Base-by-base conservation (phyloP, 2,797 vertebrate genomes). In the Miichthys miiuy region DNA sequence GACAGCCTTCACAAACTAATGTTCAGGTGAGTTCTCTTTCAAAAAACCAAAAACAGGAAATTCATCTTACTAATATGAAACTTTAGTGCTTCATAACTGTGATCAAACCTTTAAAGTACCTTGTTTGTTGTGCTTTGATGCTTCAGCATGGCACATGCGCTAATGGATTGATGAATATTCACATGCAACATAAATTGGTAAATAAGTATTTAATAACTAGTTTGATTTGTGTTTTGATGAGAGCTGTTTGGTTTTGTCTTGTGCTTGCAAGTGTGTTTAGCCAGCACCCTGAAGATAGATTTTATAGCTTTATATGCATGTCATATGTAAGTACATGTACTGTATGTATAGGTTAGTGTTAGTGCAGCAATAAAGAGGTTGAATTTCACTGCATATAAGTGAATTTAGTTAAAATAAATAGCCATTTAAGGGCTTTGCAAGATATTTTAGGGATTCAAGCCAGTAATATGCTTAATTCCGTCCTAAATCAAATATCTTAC, bases 101-200 rank as follows among this genome's bases (percentile, higher is more conserved):
- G 10, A 48, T 60, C 13, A 20, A 63, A 68, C 17, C 34, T 30
- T 44, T 52, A 60, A 63, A 50, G 38, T 30, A 5, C 9, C 16
- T 3, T 77, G 17, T 69, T 23, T 58, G 3, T 54, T 21, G 41
- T 73, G 50, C 72, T 62, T 80, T 67, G 71, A 80, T 82, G 71
- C 79, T 83, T 77, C 82, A 90, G 84, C 56, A 60, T 50, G 76
- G 30, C 76, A 46, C 11, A 27, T 42, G 57, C 50, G 27, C 42
- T 56, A 58, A 75, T 63, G 58, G 83, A 64, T 87, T 51, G 58
- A 55, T 52, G 65, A 78, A 56, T 77, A 64, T 69, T 77, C 51
- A 79, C 38, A 65, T 68, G 23, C 68, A 3, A 34, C 77, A 60
- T 72, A 77, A 82, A 79, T 64, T 85, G 87, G 88, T 90, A 89